Conservation (phyloP, 2,888 invertebrate species). For the Chalcosyrphus nemorum region DNA sequence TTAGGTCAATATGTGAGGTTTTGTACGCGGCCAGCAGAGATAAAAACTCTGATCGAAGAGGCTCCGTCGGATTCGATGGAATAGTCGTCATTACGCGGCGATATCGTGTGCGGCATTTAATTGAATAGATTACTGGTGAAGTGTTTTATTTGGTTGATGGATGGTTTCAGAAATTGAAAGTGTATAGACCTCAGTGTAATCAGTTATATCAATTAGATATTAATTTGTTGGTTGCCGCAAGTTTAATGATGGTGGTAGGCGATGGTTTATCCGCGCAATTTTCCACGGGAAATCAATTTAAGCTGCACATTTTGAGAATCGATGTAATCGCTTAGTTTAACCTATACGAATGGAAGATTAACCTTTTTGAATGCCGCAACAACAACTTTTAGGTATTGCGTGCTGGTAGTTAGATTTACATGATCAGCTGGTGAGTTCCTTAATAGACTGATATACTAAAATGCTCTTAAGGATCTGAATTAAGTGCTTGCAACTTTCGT, state of each 20-base stretch:
- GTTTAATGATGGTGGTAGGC: slow-evolving; percentile 37
- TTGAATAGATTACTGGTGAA: slow-evolving; percentile 54
- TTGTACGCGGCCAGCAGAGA: slow-evolving; percentile 14
- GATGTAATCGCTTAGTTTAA: slow-evolving; percentile 29
- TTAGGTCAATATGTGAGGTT: slow-evolving; percentile 67
- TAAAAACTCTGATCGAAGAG: slow-evolving; percentile 14
- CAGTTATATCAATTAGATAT: slow-evolving; percentile 68
- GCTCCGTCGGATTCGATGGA: not conserved
- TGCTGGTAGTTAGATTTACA: not conserved
- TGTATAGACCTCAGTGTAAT: slow-evolving; percentile 52
- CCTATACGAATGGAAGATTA: not conserved
- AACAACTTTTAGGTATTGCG: slow-evolving; percentile 19
- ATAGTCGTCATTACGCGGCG: slow-evolving; percentile 6
- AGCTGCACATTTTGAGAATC: not conserved
- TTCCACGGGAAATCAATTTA: slow-evolving; percentile 22
- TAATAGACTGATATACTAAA: no score
- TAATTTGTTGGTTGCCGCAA: slow-evolving; percentile 52
- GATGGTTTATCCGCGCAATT: not conserved
- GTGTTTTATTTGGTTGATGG: slow-evolving; percentile 54
- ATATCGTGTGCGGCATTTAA: slow-evolving; percentile 61
- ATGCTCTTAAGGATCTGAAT: no score
- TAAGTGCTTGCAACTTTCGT: no score
- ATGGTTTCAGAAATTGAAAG: slow-evolving; percentile 63
- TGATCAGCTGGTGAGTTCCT: no score
- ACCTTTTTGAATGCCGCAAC: not conserved